Evolutionary conservation across 2,797 vertebrate genomes (phyloP), one percentile per base, ranked within the genome.

Genomic region (Syngnathus acus): DNA sequence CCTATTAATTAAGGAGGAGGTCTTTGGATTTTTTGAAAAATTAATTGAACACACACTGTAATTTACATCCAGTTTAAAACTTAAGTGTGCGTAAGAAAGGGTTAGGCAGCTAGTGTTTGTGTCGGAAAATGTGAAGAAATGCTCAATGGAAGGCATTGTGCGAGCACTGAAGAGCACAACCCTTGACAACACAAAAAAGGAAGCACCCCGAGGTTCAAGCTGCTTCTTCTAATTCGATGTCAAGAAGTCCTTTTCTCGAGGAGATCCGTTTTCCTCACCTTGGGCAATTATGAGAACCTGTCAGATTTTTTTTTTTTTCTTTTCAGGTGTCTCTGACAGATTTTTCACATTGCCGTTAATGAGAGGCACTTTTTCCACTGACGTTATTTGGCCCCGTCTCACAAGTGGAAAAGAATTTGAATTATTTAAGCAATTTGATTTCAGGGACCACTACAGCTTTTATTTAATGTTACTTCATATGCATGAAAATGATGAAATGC

Each of bases 91-190:
- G 17, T 14, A 9, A 37, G 3, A 58, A 38, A 13, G 13, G 14
- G n/a, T 53, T 21, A 37, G 13, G 32, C 32, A n/a, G 48, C 48
- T 19, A 3, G n/a, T 9, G 32, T 58, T 10, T 19, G 10, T 65
- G 40, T 23, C 42, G 66, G 47, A 68, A 39, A 23, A 62, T 23
- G 4, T 55, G 43, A 19, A 71, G 54, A 53, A 59, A 23, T 72
- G 72, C 68, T 68, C 66, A 69, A 68, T 53, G 14, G 37, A 71
- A 61, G 59, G 60, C 39, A 64, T 83, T 69, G 65, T 47, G 65
- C 68, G 68, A 69, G 68, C 48, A 62, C 39, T 75, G 67, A 70
- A 74, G 65, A 63, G 40, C 53, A 13, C 78, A 66, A 84, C 74
- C 69, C 62, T 75, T 68, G 65, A 77, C 10, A 3, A 9, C 26